Base-by-base conservation (phyloP, 2,888 invertebrate species). In the Micropterix aruncella region DNA sequence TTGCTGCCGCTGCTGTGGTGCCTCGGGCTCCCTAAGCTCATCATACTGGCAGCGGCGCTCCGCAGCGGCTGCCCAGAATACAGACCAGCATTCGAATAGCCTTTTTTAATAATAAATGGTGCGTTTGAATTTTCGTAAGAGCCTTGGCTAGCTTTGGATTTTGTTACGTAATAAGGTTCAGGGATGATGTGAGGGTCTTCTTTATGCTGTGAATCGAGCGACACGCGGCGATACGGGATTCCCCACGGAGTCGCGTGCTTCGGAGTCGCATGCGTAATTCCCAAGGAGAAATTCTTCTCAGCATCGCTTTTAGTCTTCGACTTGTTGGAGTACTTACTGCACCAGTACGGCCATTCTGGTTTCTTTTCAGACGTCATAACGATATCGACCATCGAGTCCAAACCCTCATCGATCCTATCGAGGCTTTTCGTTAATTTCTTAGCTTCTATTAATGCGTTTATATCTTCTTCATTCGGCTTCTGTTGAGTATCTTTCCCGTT, bases 351-450 rank as follows among this genome's bases (percentile, higher is more conserved):
- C 64, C 66, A 66, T 2, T 58, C 52, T 0, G 62, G 57, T 47
- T 65, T 67, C 2, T 74, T 71, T 46, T 76, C 73, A 3, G 71
- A 63, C n/a, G 78, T 72, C 49, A 83, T 70, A 1, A 83, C 77
- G 36, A 84, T 80, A 54, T 81, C 79, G 1, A 83, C 78, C 73
- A 83, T 77, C 0, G 82, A 74, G 54, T 83, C 77, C 17, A 86
- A 59, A 15, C 83, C 79, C 57, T 76, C 78, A 56, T 86, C 85
- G 38, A 88, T 80, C 46, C 86, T 73, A 51, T 89, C 87, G 41
- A 88, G 61, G 51, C 87, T 88, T 61, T 87, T 88, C 0, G 85
- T 79, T 38, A 79, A 59, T 42, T 77, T 72, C 43, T 75, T 73
- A 2, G 78, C 74, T 56, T 78, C 75, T 41, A 78, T 65, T 18